Percentiles rank a stretch among this genome's conserved stretches.
Evolutionary conservation across 2,113 vertebrate genomes (phyloP).

Genomic region (Cyprinodon brontotheroides): DNA sequence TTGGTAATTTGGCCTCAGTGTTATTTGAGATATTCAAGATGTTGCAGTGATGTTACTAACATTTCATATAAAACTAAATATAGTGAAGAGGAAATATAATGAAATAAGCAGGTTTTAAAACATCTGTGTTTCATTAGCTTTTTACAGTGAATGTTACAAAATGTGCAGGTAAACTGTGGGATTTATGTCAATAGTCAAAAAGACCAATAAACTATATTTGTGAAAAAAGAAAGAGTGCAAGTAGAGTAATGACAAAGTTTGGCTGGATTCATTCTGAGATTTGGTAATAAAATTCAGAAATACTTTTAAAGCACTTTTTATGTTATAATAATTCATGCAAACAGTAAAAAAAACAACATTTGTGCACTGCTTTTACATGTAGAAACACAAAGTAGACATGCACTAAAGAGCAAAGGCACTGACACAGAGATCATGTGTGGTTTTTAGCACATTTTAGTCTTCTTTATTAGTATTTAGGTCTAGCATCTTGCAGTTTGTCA

Average conservation of each 20-base stretch:
- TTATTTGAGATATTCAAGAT: conserved; percentile 4
- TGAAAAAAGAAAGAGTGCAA: conserved; percentile 15
- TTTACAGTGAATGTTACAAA: neutral
- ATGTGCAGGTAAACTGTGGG: conserved; percentile 4
- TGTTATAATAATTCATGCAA: neutral
- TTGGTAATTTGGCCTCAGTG: conserved; percentile 26
- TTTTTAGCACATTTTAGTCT: neutral
- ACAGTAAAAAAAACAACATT: neutral
- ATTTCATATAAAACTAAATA: neutral
- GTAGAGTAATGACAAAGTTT: conserved; percentile 4
- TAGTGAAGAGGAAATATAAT: neutral
- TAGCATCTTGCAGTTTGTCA: conserved; percentile 89
- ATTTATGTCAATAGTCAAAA: conserved; percentile 1
- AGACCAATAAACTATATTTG: neutral
- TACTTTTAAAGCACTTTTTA: conserved; percentile 22
- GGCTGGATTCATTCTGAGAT: conserved; percentile 9
- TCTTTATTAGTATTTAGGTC: conserved; percentile 76
- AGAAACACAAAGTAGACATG: conserved; percentile 51
- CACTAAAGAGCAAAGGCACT: conserved; percentile 77
- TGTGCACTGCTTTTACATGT: conserved; percentile 22
- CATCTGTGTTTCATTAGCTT: neutral
- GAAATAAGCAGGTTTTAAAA: neutral
- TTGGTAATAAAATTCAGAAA: conserved; percentile 15
- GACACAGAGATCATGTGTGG: conserved; percentile 44
- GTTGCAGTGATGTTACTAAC: neutral